Percentiles rank a stretch among this genome's conserved stretches.
Evolutionary conservation across 2,113 vertebrate genomes (phyloP).

Genomic region (Eclectus roratus): DNA sequence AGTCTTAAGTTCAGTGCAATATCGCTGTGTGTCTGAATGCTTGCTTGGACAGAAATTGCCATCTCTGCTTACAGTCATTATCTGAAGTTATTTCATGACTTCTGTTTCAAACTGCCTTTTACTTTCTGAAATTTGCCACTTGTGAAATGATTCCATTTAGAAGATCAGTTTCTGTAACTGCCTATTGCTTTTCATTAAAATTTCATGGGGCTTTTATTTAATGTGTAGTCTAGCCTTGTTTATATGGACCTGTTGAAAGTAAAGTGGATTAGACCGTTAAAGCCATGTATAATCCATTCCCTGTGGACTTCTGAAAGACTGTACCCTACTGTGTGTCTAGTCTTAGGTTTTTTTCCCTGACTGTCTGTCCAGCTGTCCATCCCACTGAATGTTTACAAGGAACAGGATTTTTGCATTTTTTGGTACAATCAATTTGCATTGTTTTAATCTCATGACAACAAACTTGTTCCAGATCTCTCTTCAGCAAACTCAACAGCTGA

Average conservation of each 20-base stretch:
- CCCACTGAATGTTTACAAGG: background rate
- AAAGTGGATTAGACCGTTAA: constrained; percentile 6
- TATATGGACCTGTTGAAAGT: constrained; percentile 25
- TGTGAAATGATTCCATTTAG: background rate
- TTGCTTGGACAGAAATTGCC: background rate
- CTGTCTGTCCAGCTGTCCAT: background rate
- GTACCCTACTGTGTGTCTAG: background rate
- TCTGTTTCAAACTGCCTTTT: background rate
- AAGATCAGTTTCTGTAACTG: constrained; percentile 18
- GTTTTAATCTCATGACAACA: background rate
- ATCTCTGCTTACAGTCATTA: background rate
- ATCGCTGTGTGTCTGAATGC: background rate
- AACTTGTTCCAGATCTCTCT: background rate
- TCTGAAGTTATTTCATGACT: background rate
- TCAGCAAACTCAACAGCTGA: background rate
- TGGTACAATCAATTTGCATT: background rate
- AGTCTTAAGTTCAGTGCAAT: background rate
- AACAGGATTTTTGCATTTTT: background rate
- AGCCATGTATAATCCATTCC: constrained; percentile 31
- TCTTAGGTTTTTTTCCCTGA: background rate
- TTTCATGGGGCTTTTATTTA: constrained; percentile 47
- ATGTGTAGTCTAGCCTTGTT: background rate
- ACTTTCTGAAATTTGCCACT: background rate
- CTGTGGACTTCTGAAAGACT: background rate
- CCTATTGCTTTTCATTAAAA: constrained; percentile 21